phyloP scores from a whole-genome alignment of 2,113 vertebrate genomes.

The Coreoperca whiteheadi region DNA sequence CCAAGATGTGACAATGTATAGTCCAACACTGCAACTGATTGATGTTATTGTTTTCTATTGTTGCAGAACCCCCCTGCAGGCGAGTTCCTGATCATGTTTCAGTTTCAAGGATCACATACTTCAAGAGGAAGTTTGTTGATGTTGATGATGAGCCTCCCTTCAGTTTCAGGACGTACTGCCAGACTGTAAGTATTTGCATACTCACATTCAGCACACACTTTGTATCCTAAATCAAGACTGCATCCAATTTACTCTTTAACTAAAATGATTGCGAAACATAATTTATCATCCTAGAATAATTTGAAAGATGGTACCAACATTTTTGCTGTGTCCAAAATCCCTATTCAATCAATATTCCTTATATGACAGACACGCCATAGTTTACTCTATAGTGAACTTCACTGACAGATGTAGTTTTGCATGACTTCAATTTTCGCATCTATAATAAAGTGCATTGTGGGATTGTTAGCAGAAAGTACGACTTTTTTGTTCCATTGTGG shows the following conservation, averaged over 20 bases:
- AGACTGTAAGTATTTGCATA: conserved; percentile 88
- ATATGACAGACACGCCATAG: too few species aligned
- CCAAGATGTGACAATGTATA: not conserved
- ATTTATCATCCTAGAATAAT: not conserved
- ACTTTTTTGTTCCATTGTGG: not conserved
- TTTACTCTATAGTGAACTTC: too few species aligned
- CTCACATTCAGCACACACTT: not conserved
- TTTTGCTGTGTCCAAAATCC: not conserved
- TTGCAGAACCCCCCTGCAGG: conserved; percentile 89
- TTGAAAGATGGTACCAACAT: not conserved
- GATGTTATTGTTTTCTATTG: not conserved
- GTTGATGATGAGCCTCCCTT: conserved; percentile 92
- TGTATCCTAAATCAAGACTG: not conserved
- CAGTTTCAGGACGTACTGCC: conserved; percentile 91
- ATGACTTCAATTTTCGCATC: not conserved
- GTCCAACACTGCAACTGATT: not conserved
- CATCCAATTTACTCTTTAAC: not conserved
- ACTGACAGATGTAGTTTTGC: not conserved
- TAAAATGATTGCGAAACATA: too few species aligned
- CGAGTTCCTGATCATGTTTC: conserved; percentile 90
- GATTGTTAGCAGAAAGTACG: not conserved
- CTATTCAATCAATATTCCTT: not conserved
- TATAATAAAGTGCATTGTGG: not conserved
- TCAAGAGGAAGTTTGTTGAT: conserved; percentile 97
- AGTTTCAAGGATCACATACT: conserved; percentile 93